phyloP scores from a whole-genome alignment of 2,888 invertebrate genomes.

The Lomographa bimaculata region DNA sequence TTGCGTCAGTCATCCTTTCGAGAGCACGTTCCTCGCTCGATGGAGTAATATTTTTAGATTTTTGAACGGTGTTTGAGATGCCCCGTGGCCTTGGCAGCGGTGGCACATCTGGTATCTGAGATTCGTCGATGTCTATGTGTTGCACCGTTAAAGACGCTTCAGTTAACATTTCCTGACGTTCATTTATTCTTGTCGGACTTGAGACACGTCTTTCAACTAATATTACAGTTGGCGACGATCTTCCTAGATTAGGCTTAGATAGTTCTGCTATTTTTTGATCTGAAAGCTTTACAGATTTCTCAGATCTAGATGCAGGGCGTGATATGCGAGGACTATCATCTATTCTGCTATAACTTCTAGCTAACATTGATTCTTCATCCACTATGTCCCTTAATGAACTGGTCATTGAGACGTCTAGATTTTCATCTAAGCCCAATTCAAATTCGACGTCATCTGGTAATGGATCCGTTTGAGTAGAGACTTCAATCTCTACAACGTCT shows the following conservation, averaged over 20 bases:
- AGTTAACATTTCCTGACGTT: slow-evolving; percentile 84
- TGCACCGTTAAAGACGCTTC: slow-evolving; percentile 87
- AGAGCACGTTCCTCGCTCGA: slow-evolving; percentile 54
- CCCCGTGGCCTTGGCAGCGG: slow-evolving; percentile 68
- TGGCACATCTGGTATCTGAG: slow-evolving; percentile 69
- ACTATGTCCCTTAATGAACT: slow-evolving; percentile 72
- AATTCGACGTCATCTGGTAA: slow-evolving; percentile 90
- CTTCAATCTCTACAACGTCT: slow-evolving; percentile 86
- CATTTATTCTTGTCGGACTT: slow-evolving; percentile 83
- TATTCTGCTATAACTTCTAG: slow-evolving; percentile 73
- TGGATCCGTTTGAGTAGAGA: slow-evolving; percentile 94
- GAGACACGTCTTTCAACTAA: slow-evolving; percentile 84
- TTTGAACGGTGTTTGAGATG: slow-evolving; percentile 36
- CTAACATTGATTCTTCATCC: slow-evolving; percentile 80
- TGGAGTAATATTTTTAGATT: slow-evolving; percentile 41
- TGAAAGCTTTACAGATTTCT: slow-evolving; percentile 81
- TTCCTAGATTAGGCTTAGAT: slow-evolving; percentile 79
- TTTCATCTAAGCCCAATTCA: slow-evolving; percentile 81
- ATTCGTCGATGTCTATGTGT: slow-evolving; percentile 83
- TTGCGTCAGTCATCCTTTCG: slow-evolving; percentile 59
- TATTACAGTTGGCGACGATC: slow-evolving; percentile 85
- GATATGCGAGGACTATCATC: slow-evolving; percentile 75
- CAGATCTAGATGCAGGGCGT: slow-evolving; percentile 81
- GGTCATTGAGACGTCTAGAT: slow-evolving; percentile 72
- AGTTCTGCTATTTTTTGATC: slow-evolving; percentile 82